Conservation (phyloP, 2,113 vertebrate species). For the Sapajus apella region DNA sequence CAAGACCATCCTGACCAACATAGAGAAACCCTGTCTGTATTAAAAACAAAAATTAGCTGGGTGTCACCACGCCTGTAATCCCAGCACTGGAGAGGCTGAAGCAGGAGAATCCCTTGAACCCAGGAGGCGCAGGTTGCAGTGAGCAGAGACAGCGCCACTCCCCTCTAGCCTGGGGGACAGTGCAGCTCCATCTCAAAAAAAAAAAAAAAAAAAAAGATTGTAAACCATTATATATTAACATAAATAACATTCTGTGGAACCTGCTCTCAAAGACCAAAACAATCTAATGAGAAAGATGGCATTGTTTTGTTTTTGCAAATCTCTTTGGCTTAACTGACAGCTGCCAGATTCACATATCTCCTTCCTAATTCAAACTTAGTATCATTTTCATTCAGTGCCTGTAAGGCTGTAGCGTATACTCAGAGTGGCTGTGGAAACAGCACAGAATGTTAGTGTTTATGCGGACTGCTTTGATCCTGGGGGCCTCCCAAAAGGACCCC, state of each 20-base stretch:
- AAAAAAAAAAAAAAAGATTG: no score
- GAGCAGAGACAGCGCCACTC: no score
- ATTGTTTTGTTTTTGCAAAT: not conserved
- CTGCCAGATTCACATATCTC: not conserved
- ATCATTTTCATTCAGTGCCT: not conserved
- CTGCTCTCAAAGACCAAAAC: not conserved
- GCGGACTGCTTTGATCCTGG: not conserved
- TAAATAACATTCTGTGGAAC: not conserved
- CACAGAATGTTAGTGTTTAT: not conserved
- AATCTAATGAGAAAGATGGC: not conserved
- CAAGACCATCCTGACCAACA: no score
- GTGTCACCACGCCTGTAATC: no score
- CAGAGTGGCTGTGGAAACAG: not conserved
- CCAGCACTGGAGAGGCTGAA: no score
- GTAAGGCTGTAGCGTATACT: not conserved
- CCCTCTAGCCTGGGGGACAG: no score
- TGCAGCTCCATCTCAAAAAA: no score
- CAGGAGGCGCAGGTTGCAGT: no score
- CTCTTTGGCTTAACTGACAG: not conserved
- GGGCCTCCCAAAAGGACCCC: not conserved
- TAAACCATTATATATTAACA: not conserved
- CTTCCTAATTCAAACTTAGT: not conserved
- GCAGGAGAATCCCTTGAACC: no score
- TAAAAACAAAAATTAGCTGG: no score
- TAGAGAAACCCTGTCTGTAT: no score